Conservation (phyloP, 2,113 vertebrate species). For the Sturnira hondurensis region DNA sequence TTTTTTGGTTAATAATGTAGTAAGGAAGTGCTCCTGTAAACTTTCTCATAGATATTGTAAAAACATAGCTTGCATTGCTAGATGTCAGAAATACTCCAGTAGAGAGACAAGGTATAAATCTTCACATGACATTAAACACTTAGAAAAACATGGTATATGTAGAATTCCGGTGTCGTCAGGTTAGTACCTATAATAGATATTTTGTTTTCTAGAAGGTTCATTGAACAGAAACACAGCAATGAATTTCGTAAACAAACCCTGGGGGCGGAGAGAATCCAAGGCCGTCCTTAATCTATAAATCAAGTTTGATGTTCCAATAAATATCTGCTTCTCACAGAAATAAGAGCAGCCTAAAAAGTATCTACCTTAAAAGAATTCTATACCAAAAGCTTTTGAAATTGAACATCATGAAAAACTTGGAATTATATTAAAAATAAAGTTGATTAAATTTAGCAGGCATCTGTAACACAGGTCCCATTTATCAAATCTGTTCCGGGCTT, state of each 20-base stretch:
- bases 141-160: neutral
- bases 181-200: neutral
- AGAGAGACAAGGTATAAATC: neutral
- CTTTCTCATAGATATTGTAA: neutral
- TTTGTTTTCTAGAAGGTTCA: neutral
- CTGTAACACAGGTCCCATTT: neutral
- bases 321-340: neutral
- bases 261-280: neutral
- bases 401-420: neutral
- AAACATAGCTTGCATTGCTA: neutral
- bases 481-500: neutral
- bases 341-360: neutral
- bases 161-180: neutral
- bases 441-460: neutral
- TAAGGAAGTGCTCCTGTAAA: neutral
- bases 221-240: neutral
- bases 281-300: neutral
- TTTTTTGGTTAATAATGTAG: neutral
- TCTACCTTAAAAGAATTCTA: neutral
- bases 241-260: conserved; percentile 31
- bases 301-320: neutral
- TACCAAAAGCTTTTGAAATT: neutral
- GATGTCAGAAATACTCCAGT: neutral
- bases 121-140: neutral
- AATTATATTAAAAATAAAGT: neutral